Evolutionary conservation across 2,113 vertebrate species (phyloP).

Genomic region (Cephalopterus ornatus): DNA sequence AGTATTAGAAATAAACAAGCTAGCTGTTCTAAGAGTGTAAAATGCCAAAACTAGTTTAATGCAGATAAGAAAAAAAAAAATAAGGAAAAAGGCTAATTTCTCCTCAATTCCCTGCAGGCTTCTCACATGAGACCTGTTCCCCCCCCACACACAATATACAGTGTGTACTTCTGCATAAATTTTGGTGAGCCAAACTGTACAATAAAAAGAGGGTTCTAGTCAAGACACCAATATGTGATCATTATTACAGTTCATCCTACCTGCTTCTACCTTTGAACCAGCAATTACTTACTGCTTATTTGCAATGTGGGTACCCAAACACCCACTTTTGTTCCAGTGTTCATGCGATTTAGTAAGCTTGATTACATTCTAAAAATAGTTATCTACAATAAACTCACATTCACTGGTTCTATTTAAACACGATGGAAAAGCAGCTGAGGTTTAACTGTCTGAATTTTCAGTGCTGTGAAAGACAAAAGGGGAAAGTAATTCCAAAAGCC

Average conservation of each 20-base stretch:
- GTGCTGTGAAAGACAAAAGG: neutral
- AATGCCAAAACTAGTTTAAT: neutral
- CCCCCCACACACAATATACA: rapidly evolving
- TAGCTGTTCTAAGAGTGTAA: neutral
- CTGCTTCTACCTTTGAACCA: neutral
- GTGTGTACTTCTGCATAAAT: neutral
- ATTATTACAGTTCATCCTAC: neutral
- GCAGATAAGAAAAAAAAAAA: neutral
- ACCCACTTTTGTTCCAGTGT: neutral
- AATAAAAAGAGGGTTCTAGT: neutral
- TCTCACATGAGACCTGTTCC: neutral
- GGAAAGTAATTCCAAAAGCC: neutral
- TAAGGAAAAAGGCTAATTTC: neutral
- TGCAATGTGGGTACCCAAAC: neutral
- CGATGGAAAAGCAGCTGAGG: neutral
- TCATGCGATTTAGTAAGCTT: neutral
- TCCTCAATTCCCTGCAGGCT: neutral
- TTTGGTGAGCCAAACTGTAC: neutral
- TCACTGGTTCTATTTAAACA: neutral
- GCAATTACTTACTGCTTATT: neutral
- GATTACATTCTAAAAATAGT: neutral
- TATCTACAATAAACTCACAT: neutral
- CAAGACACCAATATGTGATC: neutral
- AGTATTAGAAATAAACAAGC: neutral
- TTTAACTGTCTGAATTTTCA: neutral